Percentiles rank a stretch among this genome's conserved stretches.
These are phyloP conservation scores for Acrossocheilus fasciatus DNA, from an alignment of 2,797 vertebrate genomes.

Conservation along the genomic window DNA sequence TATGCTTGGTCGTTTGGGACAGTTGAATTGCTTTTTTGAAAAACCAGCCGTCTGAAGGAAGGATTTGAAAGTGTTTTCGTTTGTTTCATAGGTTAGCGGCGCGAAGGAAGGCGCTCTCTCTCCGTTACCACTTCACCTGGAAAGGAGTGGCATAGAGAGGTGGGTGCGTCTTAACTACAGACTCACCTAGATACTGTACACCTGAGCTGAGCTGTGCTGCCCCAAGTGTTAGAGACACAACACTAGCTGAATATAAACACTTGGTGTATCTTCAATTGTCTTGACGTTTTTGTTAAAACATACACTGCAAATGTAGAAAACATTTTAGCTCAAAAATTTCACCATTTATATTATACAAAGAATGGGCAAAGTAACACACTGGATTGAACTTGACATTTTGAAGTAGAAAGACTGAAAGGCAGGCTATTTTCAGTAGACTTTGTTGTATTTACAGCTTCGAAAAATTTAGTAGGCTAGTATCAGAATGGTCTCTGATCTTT, in stretches of 20 bases:
- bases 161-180: conserved; percentile 33
- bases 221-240: neutral
- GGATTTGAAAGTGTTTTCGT: neutral
- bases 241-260: neutral
- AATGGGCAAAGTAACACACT: neutral
- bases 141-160: conserved; percentile 42
- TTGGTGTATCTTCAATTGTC: neutral
- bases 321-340: neutral
- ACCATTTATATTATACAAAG: neutral
- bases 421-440: neutral
- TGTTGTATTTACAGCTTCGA: neutral
- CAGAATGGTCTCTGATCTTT: neutral
- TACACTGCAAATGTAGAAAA: neutral
- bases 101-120: neutral
- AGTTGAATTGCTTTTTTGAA: neutral
- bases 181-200: conserved; percentile 10
- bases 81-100: conserved; percentile 14
- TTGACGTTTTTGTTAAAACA: neutral
- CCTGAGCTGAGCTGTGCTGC: conserved; percentile 12
- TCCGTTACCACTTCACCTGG: conserved; percentile 28
- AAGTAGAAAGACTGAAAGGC: neutral
- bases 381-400: neutral
- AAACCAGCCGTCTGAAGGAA: neutral
- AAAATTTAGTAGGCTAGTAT: neutral
- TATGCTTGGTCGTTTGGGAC: neutral